These are phyloP conservation scores for Mormoops blainvillei DNA, from an alignment of 2,113 vertebrate species.

Conservation along the genomic window DNA sequence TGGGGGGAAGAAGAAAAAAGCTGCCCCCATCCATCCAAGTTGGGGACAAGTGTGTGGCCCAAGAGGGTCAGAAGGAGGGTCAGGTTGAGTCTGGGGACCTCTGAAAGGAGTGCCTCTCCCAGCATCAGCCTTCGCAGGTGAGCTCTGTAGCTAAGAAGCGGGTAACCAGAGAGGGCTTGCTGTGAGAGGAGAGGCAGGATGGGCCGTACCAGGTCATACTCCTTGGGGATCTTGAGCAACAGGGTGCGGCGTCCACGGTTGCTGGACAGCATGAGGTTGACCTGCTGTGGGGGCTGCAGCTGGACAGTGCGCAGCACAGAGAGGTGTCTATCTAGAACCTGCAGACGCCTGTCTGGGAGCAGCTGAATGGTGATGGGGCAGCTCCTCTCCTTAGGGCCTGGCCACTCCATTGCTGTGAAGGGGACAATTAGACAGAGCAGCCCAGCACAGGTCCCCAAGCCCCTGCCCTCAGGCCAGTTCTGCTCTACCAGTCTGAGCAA, in stretches of 20 bases:
- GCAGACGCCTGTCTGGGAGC: slow-evolving; percentile 82
- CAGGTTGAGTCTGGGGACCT: neutral
- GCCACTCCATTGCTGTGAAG: slow-evolving; percentile 90
- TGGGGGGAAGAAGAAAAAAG: neutral
- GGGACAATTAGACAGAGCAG: neutral
- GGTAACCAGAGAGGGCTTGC: neutral
- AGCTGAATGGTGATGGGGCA: slow-evolving; percentile 82
- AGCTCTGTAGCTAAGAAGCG: neutral
- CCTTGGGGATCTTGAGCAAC: slow-evolving; percentile 93
- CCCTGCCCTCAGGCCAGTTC: neutral
- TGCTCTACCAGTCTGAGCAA: neutral
- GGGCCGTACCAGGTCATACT: slow-evolving; percentile 91
- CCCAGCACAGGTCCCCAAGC: neutral
- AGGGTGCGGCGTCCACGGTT: slow-evolving; percentile 81
- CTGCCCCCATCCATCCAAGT: too few relatives aligned
- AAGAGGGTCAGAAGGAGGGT: neutral
- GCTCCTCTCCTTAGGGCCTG: slow-evolving; percentile 78
- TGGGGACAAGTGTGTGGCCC: neutral
- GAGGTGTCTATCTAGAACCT: slow-evolving; percentile 82
- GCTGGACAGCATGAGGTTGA: slow-evolving; percentile 85
- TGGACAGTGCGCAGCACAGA: slow-evolving; percentile 81
- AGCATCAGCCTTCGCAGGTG: neutral
- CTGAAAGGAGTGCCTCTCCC: neutral
- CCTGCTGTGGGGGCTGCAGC: slow-evolving; percentile 75
- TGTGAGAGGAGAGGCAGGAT: neutral